Conservation (phyloP, 2,797 vertebrate genomes). For the Sitta carolinensis region DNA sequence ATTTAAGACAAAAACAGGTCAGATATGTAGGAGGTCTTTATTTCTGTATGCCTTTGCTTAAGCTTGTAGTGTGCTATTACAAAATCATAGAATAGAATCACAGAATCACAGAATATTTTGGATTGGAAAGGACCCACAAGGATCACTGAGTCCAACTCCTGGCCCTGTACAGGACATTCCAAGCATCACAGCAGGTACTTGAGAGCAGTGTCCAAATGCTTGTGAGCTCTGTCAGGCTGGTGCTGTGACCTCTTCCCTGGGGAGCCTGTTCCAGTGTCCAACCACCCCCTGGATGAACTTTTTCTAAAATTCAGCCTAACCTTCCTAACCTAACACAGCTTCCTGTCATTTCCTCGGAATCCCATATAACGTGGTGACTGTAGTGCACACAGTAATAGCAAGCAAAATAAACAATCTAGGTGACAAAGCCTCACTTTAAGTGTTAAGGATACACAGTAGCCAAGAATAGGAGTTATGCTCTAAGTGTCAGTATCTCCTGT, state of each 20-base stretch:
- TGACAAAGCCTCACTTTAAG: not conserved
- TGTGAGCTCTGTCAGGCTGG: not conserved
- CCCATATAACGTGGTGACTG: not conserved
- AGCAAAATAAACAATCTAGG: not conserved
- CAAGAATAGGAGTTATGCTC: not conserved
- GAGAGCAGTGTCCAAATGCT: not conserved
- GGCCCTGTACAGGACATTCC: not conserved
- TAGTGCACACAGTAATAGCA: not conserved
- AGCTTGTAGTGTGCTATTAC: not conserved
- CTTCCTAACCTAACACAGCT: not conserved
- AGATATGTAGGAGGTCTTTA: not conserved
- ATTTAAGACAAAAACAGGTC: not conserved
- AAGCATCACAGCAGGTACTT: not conserved
- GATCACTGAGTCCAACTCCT: accelerated
- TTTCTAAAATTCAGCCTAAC: not conserved
- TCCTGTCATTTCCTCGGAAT: not conserved
- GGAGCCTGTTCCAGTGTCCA: not conserved
- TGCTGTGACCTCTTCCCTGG: not conserved
- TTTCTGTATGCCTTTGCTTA: not conserved
- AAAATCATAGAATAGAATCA: not conserved
- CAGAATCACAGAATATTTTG: not conserved
- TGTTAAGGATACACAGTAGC: not conserved
- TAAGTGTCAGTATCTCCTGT: not conserved
- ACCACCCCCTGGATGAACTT: not conserved
- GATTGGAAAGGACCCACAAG: not conserved